Conservation (phyloP, 2,113 vertebrate species). For the Takifugu bimaculatus region DNA sequence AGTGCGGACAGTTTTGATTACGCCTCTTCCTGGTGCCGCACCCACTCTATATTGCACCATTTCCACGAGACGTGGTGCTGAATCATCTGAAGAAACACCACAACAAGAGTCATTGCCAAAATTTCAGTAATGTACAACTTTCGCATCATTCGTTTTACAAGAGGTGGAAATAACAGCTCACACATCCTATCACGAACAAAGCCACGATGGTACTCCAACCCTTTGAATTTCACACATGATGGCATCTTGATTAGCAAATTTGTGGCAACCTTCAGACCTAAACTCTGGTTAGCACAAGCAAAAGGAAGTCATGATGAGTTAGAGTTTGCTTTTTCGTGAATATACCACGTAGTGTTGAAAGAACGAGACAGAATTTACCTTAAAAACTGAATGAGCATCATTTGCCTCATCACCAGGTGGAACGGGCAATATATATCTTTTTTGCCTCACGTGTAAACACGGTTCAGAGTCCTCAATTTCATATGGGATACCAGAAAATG, state of each 20-base stretch:
- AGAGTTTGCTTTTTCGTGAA: too few species aligned
- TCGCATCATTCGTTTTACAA: slow-evolving; percentile 22
- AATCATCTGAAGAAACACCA: too few species aligned
- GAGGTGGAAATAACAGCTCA: slow-evolving; percentile 9
- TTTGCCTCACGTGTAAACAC: not conserved
- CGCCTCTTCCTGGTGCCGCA: rapidly evolving
- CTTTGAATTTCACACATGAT: slow-evolving; percentile 37
- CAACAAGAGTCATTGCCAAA: too few species aligned
- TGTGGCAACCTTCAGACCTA: slow-evolving; percentile 78
- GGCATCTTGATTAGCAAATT: slow-evolving; percentile 46
- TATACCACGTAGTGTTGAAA: too few species aligned
- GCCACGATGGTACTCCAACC: slow-evolving; percentile 29
- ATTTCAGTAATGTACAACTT: not conserved
- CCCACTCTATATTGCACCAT: too few species aligned
- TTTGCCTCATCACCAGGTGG: not conserved
- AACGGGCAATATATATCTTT: not conserved
- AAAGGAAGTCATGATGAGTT: not conserved
- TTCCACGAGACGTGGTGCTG: too few species aligned
- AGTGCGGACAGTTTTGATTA: slow-evolving; percentile 65
- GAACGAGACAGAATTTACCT: not conserved
- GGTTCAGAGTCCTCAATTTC: not conserved
- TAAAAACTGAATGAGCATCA: not conserved
- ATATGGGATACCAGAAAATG: not conserved
- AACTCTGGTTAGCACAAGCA: slow-evolving; percentile 58
- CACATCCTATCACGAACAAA: too few species aligned